Conservation (phyloP, 2,888 invertebrate species). For the Scelioninae gen. 1 region DNA sequence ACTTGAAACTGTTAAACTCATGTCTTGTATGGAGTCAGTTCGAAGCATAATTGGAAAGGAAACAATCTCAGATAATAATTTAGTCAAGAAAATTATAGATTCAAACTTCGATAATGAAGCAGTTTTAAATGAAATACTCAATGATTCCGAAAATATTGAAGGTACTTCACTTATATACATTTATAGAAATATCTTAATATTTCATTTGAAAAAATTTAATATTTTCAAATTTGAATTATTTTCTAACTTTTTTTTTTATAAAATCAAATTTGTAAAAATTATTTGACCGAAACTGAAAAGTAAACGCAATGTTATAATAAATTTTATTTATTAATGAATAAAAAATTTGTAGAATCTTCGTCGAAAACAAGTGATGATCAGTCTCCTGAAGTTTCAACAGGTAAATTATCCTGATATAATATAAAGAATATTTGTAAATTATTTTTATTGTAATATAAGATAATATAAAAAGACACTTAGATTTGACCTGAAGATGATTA, state of each 20-base stretch:
- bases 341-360: conserved; percentile 35
- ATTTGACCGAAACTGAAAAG: too few species aligned
- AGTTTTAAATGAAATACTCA: conserved; percentile 90
- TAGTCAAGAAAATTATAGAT: conserved; percentile 89
- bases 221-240: not conserved
- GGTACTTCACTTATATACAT: conserved; percentile 15
- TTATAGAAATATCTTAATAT: not conserved
- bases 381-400: conserved; percentile 24
- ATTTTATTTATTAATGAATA: conserved; percentile 8
- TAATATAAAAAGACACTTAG: too few species aligned
- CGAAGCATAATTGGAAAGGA: conserved; percentile 91
- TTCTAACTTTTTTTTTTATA: too few species aligned
- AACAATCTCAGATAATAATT: conserved; percentile 88
- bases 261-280: too few species aligned
- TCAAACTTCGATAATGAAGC: conserved; percentile 90
- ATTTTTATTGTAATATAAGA: too few species aligned
- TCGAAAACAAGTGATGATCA: conserved; percentile 12
- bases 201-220: not conserved
- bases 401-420: conserved; percentile 43
- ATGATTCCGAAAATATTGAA: conserved; percentile 76
- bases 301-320: too few species aligned
- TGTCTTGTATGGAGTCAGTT: conserved; percentile 93
- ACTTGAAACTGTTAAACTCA: conserved; percentile 89
- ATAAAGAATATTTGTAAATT: too few species aligned
- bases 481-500: too few species aligned